Conservation (phyloP, 2,797 vertebrate species). For the Phoeniculus purpureus region DNA sequence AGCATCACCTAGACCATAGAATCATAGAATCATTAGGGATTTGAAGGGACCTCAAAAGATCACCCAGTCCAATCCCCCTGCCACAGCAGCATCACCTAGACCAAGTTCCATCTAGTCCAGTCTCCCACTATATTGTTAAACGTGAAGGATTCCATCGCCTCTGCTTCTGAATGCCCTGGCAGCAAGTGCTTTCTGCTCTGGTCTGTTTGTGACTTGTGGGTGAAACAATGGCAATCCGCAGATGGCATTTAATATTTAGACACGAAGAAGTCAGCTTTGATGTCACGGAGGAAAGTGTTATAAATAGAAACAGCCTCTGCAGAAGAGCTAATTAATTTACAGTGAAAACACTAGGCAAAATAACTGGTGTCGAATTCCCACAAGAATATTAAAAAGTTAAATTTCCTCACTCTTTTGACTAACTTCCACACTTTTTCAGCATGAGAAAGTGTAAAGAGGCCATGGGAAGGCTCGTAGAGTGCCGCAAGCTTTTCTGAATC, state of each 20-base stretch:
- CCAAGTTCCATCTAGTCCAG: no score
- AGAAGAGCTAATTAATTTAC: conserved; percentile 64
- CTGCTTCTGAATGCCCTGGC: background rate
- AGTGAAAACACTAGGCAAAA: conserved; percentile 32
- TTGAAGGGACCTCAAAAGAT: no score
- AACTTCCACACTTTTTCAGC: background rate
- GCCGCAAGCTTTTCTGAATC: background rate
- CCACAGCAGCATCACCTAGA: no score
- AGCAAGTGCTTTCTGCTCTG: conserved; percentile 22
- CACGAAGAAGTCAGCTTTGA: conserved; percentile 19
- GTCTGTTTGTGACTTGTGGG: conserved; percentile 58
- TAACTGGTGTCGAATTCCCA: background rate
- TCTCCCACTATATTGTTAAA: no score
- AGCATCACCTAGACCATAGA: no score
- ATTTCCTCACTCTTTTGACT: conserved; percentile 13
- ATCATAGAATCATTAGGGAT: no score
- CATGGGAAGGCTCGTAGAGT: background rate
- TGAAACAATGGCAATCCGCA: conserved; percentile 49
- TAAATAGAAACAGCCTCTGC: conserved; percentile 63
- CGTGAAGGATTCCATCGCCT: no score
- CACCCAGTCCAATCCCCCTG: no score
- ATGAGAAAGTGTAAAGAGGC: background rate
- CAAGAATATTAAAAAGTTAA: conserved; percentile 36
- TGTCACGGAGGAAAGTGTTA: conserved; percentile 18
- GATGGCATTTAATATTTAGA: conserved; percentile 46